Percentiles rank a stretch among this genome's conserved stretches.
phyloP scores from a whole-genome alignment of 2,797 vertebrate species.

The Trematomus bernacchii region DNA sequence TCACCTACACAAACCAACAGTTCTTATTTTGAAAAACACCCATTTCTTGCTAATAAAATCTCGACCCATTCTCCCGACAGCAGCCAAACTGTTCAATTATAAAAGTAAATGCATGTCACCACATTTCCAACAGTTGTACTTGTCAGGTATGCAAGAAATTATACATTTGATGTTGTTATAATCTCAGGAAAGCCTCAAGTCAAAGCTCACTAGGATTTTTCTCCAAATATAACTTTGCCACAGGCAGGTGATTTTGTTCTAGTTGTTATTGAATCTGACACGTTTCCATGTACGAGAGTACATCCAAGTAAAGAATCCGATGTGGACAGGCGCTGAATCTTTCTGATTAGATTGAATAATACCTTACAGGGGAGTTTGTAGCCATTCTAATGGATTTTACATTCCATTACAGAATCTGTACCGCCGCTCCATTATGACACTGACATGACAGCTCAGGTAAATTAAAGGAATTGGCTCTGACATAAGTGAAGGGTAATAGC shows the following conservation, averaged over 20 bases:
- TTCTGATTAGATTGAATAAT: conserved; percentile 49
- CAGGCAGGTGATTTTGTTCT: conserved; percentile 33
- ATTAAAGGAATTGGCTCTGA: conserved; percentile 56
- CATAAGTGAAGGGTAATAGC: conserved; percentile 43
- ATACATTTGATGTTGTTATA: conserved; percentile 3
- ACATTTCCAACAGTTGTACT: neutral
- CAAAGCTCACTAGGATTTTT: conserved; percentile 16
- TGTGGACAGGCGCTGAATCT: conserved; percentile 38
- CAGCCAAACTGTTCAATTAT: neutral
- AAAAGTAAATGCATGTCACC: neutral
- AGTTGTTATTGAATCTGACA: conserved; percentile 41
- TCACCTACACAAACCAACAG: conserved; percentile 83
- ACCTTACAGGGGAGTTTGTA: conserved; percentile 48
- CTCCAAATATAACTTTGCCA: conserved; percentile 11
- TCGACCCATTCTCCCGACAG: conserved; percentile 5
- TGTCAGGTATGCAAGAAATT: conserved; percentile 17
- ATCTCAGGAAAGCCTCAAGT: conserved; percentile 5
- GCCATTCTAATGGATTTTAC: conserved; percentile 57
- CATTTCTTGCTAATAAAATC: neutral
- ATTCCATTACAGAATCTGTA: conserved; percentile 53
- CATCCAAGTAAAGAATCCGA: conserved; percentile 27
- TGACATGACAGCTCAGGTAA: conserved; percentile 54
- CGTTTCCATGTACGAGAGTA: conserved; percentile 14
- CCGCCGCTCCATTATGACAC: conserved; percentile 36
- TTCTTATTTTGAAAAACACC: conserved; percentile 21